phyloP scores from a whole-genome alignment of 2,888 invertebrate species.

The Eilema sororculum region DNA sequence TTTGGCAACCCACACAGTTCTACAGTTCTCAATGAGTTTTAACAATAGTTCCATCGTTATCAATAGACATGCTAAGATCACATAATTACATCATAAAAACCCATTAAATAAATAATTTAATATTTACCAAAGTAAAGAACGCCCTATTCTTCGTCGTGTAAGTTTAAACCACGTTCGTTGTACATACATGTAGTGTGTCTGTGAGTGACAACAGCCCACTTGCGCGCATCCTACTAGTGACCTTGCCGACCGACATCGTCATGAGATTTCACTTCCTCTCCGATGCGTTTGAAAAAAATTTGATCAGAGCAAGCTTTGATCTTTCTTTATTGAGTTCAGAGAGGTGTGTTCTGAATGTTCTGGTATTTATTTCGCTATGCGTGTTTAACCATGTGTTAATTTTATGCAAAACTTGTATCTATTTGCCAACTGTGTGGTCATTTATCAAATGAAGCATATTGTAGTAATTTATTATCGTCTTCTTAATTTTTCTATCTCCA shows the following conservation, averaged over 20 bases:
- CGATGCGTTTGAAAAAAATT: conserved; percentile 54
- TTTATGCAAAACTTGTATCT: neutral
- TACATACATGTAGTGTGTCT: conserved; percentile 40
- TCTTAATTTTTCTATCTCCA: neutral
- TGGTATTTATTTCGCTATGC: neutral
- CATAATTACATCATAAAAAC: too few species aligned
- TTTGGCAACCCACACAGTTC: too few species aligned
- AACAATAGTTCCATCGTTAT: too few species aligned
- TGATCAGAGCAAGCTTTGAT: conserved; percentile 49
- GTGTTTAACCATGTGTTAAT: neutral
- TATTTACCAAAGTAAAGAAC: conserved; percentile 3
- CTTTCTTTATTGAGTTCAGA: conserved; percentile 32
- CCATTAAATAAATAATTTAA: neutral
- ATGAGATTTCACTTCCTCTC: conserved; percentile 81
- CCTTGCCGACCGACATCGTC: conserved; percentile 83
- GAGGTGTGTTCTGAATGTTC: conserved; percentile 10
- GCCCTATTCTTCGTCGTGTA: conserved; percentile 48
- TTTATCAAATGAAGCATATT: neutral
- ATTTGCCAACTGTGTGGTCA: conserved; percentile 6
- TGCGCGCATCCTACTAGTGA: conserved; percentile 83
- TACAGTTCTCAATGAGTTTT: too few species aligned
- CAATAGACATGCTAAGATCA: too few species aligned
- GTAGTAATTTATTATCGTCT: neutral
- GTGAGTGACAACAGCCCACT: conserved; percentile 74
- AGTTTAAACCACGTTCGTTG: conserved; percentile 26